A percentile compares a stretch with the other conserved stretches of the same genome.
Conservation (phyloP, 2,888 invertebrate genomes). For the Drosophila peninsularis region DNA sequence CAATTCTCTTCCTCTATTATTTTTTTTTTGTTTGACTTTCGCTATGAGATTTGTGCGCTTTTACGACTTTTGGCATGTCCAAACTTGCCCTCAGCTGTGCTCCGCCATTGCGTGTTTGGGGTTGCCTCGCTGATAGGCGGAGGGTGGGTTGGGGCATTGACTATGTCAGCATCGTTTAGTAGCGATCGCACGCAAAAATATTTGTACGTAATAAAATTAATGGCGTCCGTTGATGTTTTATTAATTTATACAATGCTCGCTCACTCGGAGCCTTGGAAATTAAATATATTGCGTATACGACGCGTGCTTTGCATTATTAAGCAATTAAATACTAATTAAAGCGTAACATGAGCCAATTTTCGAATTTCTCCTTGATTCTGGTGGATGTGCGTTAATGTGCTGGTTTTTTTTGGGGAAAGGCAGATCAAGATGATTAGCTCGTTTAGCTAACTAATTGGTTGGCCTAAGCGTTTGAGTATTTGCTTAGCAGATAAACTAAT, state of each 20-base stretch:
- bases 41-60: conserved; percentile 72
- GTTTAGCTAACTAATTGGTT: conserved; percentile 44
- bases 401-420: background rate
- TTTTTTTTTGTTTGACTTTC: conserved; percentile 47
- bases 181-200: conserved; percentile 70
- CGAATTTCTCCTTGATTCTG: conserved; percentile 25
- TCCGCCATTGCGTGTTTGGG: conserved; percentile 45
- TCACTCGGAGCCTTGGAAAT: conserved; percentile 31
- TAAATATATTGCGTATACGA: conserved; percentile 71
- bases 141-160: conserved; percentile 12
- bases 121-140: conserved; percentile 4
- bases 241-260: conserved; percentile 70
- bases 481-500: background rate
- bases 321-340: conserved; percentile 80
- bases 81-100: conserved; percentile 22
- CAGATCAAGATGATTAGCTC: conserved; percentile 42
- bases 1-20: background rate
- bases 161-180: conserved; percentile 60
- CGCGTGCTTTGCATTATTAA: conserved; percentile 72
- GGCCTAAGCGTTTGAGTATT: background rate
- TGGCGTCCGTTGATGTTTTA: conserved; percentile 76
- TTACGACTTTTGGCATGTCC: conserved; percentile 75
- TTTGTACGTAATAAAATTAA: conserved; percentile 76
- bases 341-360: conserved; percentile 71
- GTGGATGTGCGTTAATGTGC: conserved; percentile 31